Evolutionary conservation across 2,797 vertebrate species (phyloP).

Genomic region (Cephalopachus bancanus): DNA sequence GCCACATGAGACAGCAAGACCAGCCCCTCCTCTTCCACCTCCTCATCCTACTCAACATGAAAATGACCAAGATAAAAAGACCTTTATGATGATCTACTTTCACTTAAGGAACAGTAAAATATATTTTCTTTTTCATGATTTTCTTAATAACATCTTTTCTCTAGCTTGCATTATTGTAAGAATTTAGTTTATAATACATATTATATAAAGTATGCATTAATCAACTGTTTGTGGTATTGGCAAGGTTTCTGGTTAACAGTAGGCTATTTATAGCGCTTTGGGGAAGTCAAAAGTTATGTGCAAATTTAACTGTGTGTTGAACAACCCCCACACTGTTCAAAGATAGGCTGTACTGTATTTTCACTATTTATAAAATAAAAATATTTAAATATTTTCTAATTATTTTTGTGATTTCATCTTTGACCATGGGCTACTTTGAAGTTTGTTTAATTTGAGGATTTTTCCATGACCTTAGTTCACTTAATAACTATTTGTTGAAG

Average conservation of each 20-base stretch:
- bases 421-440: background rate
- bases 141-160: background rate
- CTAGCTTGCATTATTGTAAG: background rate
- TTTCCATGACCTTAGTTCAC: slow-evolving; percentile 20
- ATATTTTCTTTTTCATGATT: background rate
- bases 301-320: background rate
- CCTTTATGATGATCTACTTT: background rate
- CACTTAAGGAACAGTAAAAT: background rate
- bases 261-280: background rate
- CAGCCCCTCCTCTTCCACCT: background rate
- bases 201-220: background rate
- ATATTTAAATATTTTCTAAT: slow-evolving; percentile 44
- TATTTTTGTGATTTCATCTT: slow-evolving; percentile 32
- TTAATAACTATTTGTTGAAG: background rate
- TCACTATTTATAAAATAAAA: slow-evolving; percentile 56
- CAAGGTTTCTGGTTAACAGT: background rate
- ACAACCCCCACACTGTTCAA: background rate
- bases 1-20: background rate
- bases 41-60: background rate
- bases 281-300: background rate
- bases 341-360: background rate
- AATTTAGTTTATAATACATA: background rate
- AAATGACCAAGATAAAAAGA: background rate
- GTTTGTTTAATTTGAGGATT: background rate
- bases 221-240: background rate